Evolutionary conservation across 2,113 vertebrate species (phyloP).

Genomic region (Rhabdornis inornatus): DNA sequence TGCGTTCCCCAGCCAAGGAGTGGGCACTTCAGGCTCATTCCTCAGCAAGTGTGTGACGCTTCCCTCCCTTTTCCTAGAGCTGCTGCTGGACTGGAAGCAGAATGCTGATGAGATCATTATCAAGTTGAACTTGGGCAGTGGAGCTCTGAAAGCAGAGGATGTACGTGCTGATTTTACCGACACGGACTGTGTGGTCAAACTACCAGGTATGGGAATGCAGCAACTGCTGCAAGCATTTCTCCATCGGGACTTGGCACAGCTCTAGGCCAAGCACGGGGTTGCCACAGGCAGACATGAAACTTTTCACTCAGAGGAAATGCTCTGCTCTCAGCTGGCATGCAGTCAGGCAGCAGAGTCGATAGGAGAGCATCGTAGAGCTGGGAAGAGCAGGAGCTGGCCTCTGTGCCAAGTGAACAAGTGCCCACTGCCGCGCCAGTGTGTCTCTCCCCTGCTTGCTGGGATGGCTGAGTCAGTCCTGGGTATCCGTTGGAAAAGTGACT

Average conservation of each 20-base stretch:
- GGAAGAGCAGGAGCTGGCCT: not conserved
- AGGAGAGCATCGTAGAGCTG: not conserved
- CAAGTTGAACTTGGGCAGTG: slow-evolving; percentile 82
- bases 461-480: not conserved
- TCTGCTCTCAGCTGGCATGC: not conserved
- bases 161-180: slow-evolving; percentile 84
- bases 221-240: not conserved
- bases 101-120: slow-evolving; percentile 90
- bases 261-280: not conserved
- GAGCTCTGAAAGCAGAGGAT: slow-evolving; percentile 80
- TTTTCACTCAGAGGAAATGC: slow-evolving; percentile 9
- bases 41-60: not conserved
- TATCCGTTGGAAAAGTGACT: not conserved
- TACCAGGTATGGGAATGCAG: slow-evolving; percentile 80
- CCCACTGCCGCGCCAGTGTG: rapidly evolving
- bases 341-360: not conserved
- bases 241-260: not conserved
- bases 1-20: not conserved
- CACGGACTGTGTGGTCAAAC: slow-evolving; percentile 81
- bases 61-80: slow-evolving; percentile 71
- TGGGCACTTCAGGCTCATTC: not conserved
- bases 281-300: not conserved
- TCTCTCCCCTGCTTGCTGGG: not conserved
- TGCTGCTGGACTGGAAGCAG: slow-evolving; percentile 95
- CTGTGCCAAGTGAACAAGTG: not conserved